These are phyloP conservation scores for Lineus longissimus DNA, from an alignment of 1,140 invertebrate species.

Conservation along the genomic window DNA sequence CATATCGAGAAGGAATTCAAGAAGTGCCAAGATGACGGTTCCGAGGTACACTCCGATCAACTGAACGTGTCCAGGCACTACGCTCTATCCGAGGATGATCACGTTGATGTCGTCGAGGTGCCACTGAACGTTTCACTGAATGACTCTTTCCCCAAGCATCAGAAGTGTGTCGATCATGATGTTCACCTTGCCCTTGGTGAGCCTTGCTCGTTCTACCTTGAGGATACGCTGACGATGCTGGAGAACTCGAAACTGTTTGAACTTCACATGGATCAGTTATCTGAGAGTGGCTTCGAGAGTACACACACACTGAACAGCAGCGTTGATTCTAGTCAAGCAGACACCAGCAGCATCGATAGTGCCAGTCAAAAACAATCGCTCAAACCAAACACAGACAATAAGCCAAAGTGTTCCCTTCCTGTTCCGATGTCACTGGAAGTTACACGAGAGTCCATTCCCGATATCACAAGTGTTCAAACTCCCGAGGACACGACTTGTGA, in stretches of 20 bases:
- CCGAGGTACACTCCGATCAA: not conserved
- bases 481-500: not conserved
- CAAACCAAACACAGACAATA: not conserved
- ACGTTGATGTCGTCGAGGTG: not conserved
- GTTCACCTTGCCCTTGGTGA: conserved; percentile 8
- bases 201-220: conserved; percentile 2
- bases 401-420: not conserved
- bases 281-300: conserved; percentile 19
- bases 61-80: not conserved
- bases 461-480: not conserved
- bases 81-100: not conserved
- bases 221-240: conserved; percentile 2
- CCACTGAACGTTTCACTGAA: not conserved
- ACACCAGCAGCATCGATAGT: not conserved
- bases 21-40: conserved; percentile 2
- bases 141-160: conserved; percentile 58
- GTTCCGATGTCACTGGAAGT: not conserved
- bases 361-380: not conserved
- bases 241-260: not conserved
- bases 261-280: not conserved
- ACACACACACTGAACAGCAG: conserved; percentile 4
- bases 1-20: conserved; percentile 3
- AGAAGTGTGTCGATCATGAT: conserved; percentile 17
- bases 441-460: not conserved
- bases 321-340: not conserved